Conservation (phyloP, 1,140 invertebrate species). For the Helicoverpa armigera region DNA sequence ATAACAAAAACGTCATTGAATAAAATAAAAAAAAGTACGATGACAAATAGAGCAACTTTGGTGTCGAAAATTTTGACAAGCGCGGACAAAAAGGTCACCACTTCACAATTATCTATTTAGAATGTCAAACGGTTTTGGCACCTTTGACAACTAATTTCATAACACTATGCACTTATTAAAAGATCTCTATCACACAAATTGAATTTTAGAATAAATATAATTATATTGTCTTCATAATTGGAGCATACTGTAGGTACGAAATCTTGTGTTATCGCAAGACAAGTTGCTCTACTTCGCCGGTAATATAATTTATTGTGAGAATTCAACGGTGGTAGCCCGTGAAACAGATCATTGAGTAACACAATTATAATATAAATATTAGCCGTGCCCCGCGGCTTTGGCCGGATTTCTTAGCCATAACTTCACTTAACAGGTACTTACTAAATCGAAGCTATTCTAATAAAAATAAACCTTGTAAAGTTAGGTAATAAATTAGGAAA, state of each 20-base stretch:
- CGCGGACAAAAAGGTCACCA: not conserved
- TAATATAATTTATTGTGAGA: conserved; percentile 78
- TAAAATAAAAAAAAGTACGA: not conserved
- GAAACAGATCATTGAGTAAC: conserved; percentile 43
- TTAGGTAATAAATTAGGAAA: conserved; percentile 35
- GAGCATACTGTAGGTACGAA: conserved; percentile 59
- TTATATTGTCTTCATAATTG: conserved; percentile 30
- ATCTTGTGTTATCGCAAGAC: conserved; percentile 57
- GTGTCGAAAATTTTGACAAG: not conserved
- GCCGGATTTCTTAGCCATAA: conserved; percentile 43
- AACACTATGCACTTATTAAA: conserved; percentile 2
- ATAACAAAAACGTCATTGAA: too few species aligned
- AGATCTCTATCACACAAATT: conserved; percentile 16
- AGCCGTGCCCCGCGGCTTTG: conserved; percentile 40
- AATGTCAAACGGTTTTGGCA: conserved; percentile 21
- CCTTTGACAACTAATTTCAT: conserved; percentile 18
- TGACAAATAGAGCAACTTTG: too few species aligned
- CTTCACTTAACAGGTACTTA: conserved; percentile 46
- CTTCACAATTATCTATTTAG: not conserved
- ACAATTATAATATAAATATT: conserved; percentile 47
- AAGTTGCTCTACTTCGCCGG: conserved; percentile 70
- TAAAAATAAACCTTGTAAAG: conserved; percentile 31
- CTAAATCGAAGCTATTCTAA: conserved; percentile 46
- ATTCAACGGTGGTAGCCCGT: conserved; percentile 64
- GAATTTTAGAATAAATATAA: conserved; percentile 11